A percentile compares a stretch with the other conserved stretches of the same genome.
Evolutionary conservation across 2,888 invertebrate genomes (phyloP).

Genomic region (Ophion ventricosus): DNA sequence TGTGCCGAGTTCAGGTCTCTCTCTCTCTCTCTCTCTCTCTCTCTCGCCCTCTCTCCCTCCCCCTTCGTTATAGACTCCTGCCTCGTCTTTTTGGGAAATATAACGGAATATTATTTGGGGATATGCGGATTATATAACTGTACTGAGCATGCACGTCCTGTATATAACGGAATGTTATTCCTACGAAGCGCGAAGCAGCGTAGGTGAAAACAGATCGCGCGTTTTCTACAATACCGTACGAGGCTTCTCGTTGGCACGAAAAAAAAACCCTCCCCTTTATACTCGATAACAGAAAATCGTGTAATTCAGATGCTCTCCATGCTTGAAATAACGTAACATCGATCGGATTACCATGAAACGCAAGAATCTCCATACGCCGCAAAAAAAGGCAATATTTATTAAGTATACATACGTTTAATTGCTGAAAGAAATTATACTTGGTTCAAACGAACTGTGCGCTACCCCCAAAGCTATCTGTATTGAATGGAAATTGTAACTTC

Average conservation of each 20-base stretch:
- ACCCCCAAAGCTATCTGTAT: neutral
- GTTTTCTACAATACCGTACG: slow-evolving; percentile 56
- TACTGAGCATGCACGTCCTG: slow-evolving; percentile 15
- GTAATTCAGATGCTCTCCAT: neutral
- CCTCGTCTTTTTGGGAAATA: slow-evolving; percentile 72
- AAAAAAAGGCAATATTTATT: neutral
- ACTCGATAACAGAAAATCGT: neutral
- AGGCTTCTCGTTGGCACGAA: slow-evolving; percentile 56
- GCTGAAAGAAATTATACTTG: neutral
- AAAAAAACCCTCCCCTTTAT: neutral
- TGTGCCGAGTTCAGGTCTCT: slow-evolving; percentile 32
- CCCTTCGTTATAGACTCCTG: slow-evolving; percentile 63
- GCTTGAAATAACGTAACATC: neutral
- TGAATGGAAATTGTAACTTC: neutral
- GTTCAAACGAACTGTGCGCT: neutral
- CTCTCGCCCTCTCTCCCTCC: slow-evolving; percentile 26
- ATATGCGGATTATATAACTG: slow-evolving; percentile 47
- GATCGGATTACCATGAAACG: neutral
- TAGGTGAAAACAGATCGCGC: slow-evolving; percentile 53
- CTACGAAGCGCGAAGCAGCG: slow-evolving; percentile 35
- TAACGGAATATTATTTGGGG: slow-evolving; percentile 76
- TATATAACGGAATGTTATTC: slow-evolving; percentile 74
- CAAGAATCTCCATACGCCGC: neutral
- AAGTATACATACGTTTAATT: neutral
- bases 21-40: slow-evolving; percentile 55